phyloP scores from a whole-genome alignment of 2,797 vertebrate genomes.

The Xiphorhynchus erythropygius region DNA sequence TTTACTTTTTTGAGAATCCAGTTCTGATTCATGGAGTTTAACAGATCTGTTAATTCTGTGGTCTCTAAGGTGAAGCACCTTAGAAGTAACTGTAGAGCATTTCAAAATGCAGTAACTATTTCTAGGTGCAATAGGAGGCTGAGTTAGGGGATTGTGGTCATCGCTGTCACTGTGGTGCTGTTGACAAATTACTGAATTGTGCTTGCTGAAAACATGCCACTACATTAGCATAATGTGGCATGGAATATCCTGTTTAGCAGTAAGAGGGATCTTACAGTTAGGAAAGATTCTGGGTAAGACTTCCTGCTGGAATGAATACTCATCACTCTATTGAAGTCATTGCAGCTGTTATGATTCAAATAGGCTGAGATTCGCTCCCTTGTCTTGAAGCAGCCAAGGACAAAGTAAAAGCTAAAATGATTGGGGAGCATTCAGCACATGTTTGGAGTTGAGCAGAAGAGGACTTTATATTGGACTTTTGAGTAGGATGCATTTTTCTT shows the following conservation, averaged over 20 bases:
- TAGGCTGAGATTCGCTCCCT: not conserved
- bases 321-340: not conserved
- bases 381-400: not conserved
- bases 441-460: not conserved
- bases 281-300: not conserved
- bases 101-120: not conserved
- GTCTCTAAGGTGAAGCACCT: not conserved
- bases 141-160: not conserved
- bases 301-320: slow-evolving; percentile 30
- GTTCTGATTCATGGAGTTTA: not conserved
- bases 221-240: not conserved
- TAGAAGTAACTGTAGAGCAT: not conserved
- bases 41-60: not conserved
- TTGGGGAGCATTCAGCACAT: not conserved
- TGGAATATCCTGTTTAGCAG: not conserved
- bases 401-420: not conserved
- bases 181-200: not conserved
- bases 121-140: not conserved
- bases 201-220: not conserved
- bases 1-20: not conserved
- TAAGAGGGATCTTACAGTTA: not conserved
- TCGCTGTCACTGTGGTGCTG: fast-evolving
- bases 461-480: not conserved
- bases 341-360: not conserved
- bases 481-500: not conserved